Percentiles rank a stretch among this genome's conserved stretches.
Conservation (phyloP, 30 jellyfish, hydroid and myxozoan species). For the Morbakka virulenta region DNA sequence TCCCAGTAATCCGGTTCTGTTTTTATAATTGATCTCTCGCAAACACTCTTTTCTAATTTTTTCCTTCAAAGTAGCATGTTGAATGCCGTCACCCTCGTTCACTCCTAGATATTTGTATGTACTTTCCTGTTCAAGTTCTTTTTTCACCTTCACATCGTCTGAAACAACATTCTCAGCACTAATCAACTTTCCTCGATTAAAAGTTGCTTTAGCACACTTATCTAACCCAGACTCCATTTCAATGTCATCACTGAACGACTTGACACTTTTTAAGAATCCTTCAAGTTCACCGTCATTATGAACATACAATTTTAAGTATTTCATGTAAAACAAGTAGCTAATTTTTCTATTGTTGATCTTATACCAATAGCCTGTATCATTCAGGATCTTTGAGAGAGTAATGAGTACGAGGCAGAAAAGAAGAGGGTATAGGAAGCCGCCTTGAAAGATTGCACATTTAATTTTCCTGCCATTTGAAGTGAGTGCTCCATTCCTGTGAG, state of each 20-base stretch:
- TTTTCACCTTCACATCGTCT: background rate
- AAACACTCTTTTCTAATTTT: background rate
- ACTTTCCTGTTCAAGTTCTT: background rate
- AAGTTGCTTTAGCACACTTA: background rate
- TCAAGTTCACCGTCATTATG: background rate
- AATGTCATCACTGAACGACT: background rate
- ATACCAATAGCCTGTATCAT: background rate
- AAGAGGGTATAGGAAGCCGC: background rate
- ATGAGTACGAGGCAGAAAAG: background rate
- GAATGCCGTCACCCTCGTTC: background rate
- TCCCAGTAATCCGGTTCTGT: too few species aligned
- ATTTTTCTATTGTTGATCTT: background rate
- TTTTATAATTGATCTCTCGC: too few species aligned
- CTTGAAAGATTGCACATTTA: background rate
- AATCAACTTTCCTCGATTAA: background rate
- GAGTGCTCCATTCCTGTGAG: too few species aligned
- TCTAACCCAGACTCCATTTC: background rate
- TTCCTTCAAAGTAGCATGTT: background rate
- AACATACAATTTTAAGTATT: background rate
- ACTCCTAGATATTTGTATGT: background rate
- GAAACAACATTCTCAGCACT: background rate
- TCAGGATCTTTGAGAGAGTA: background rate
- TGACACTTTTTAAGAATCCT: background rate
- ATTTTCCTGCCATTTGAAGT: too few species aligned
- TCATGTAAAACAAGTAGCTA: background rate